Conservation (phyloP, 2,113 vertebrate genomes). For the Lepus europaeus region DNA sequence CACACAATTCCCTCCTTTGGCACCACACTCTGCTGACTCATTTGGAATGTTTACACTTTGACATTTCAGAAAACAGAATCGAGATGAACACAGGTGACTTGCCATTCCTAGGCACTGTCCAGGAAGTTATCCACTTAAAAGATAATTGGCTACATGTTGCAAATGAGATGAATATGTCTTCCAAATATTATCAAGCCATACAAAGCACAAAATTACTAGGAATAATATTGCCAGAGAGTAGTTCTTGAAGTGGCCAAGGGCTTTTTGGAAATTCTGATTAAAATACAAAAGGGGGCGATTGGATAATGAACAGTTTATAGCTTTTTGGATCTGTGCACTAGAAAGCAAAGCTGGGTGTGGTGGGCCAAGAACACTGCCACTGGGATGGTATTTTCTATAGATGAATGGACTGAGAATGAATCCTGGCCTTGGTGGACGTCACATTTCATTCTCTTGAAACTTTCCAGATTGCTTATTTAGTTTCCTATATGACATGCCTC, state of each 20-base stretch:
- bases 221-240: background rate
- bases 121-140: conserved; percentile 1
- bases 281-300: background rate
- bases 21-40: background rate
- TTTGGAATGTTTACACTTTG: background rate
- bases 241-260: background rate
- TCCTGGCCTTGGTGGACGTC: background rate
- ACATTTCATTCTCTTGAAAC: background rate
- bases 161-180: background rate
- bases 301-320: background rate
- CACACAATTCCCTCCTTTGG: background rate
- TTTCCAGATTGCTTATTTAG: background rate
- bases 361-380: background rate
- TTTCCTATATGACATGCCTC: background rate
- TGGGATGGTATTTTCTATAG: background rate
- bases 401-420: background rate
- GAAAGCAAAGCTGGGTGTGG: background rate
- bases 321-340: background rate
- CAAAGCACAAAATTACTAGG: background rate
- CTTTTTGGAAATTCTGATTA: background rate
- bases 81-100: background rate
- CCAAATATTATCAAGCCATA: background rate
- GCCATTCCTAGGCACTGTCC: background rate
- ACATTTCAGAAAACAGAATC: background rate
- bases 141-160: background rate